Evolutionary conservation across 1,140 invertebrate genomes (phyloP), one percentile per base, ranked within the genome.

Genomic region (Babylonia areolata): DNA sequence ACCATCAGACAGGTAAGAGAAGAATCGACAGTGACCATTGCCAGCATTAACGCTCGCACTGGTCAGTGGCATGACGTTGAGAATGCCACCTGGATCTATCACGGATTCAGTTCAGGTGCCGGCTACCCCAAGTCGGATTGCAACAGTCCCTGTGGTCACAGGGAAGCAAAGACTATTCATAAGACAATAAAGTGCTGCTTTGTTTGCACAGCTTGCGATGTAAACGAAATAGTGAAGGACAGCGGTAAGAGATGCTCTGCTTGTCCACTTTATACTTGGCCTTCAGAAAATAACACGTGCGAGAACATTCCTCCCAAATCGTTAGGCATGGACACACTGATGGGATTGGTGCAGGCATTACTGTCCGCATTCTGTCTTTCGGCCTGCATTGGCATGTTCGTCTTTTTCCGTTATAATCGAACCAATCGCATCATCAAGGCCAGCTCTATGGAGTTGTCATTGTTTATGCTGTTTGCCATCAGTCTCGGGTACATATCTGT

Each of bases 351-450:
- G n/a, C n/a, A n/a, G n/a, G n/a, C n/a, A n/a, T n/a, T n/a, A n/a
- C n/a, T n/a, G n/a, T n/a, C n/a, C n/a, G n/a, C n/a, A n/a, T n/a
- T n/a, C n/a, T n/a, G n/a, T n/a, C n/a, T n/a, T n/a, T n/a, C n/a
- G n/a, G n/a, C n/a, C n/a, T n/a, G n/a, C n/a, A n/a, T 51, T 12
- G 9, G 46, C 46, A 51, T 51, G 9, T 51, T 51, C 9, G 46
- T 17, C 46, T 95, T 28, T 93, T 95, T 15, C 95, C 94, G 9
- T 96, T 97, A 94, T 90, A 96, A n/a, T 96, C 95, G 81, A 96
- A 97, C 93, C 97, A 97, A 91, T 96, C 97, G 88, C 98, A 97
- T 1, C 97, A 97, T 0, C 97, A 98, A 99, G 87, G 98, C 98
- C 0, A 97, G 97, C 12, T 97, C 97, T 3, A 95, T 97, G 84